Base-by-base conservation (phyloP, 2,888 invertebrate species). In the Apocheima hispidaria region DNA sequence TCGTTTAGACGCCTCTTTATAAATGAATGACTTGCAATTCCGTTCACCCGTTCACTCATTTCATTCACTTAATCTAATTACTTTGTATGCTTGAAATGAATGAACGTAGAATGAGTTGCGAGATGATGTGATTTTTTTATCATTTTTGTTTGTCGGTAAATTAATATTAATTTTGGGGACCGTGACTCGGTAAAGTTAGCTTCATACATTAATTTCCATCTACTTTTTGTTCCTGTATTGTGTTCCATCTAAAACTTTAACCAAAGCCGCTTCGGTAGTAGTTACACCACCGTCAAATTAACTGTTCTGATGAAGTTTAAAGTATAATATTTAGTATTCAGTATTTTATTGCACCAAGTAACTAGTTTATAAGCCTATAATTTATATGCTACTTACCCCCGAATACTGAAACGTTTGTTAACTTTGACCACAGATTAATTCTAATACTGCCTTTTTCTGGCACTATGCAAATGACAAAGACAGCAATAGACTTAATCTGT, bases 51-150 rank as follows among this genome's bases (percentile, higher is more conserved):
- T 66, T 75, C 75, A 64, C 49, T 53, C 53, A 50, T 60, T 75
- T 77, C 79, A 74, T 77, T 83, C 82, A 77, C 75, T 80, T 74
- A 78, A 83, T 83, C 75, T 78, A 82, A 83, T 83, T 82, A 83
- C 72, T 74, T 69, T 66, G 74, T 70, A 63, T 72, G 74, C 68
- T 72, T 71, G 68, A 68, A 81, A 81, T 68, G 77, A 83, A 86
- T 83, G 82, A 80, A 76, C 69, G 58, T 63, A 14, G 73, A 79
- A 73, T 86, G 85, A 85, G 73, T 78, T 82, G 83, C 84, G 74
- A 75, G 77, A 73, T 43, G 43, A 26, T 21, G 36, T 53, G 69
- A 55, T 57, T 60, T 60, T 58, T 60, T 54, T 41, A 52, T 59
- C 23, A 40, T 71, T 70, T 69, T 75, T 71, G 72, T 69, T 41